Base-by-base conservation (phyloP, 35 echinoderm and acorn worm genomes). In the Apostichopus japonicus region DNA sequence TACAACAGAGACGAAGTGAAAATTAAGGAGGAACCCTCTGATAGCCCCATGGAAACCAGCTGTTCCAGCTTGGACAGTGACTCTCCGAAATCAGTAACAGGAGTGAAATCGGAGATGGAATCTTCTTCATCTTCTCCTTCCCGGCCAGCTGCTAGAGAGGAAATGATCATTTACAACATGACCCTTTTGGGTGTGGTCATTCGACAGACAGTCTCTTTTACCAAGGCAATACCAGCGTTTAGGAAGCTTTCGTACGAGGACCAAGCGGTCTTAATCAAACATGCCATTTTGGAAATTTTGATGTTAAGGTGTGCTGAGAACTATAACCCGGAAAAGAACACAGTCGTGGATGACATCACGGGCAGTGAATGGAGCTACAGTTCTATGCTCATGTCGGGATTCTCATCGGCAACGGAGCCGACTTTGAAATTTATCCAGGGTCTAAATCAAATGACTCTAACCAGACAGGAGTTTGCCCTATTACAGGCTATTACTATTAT, bases 141-240 rank as follows among this genome's bases (percentile, higher is more conserved):
- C 33, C 55, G 72, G 7, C 72, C 71, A 6, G 44, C 55, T n/a
- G 51, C 86, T 51, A 93, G 72, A 55, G 93, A 97, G 65, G 90
- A 97, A 87, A 94, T 97, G 91, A 91, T 97, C 77, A 95, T 99
- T 53, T 99, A 96, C 90, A 99, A 99, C 92, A 99, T 99, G 97
- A 96, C 95, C 53, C 65, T 96, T 17, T 86, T 99, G 93, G 97
- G 97, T 15, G 95, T 96, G 1, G 95, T 99, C 56, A 99, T 99
- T 78, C 72, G 97, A 78, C 97, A 99, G 78, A 99, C 97, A 93
- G 97, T 99, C 53, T 91, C 93, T 61, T 99, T 99, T 89, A 96
- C 97, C 51, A 99, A 99, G 80, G 93, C 95, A 86, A 95, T 99
- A 53, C 97, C 97, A 55, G 93, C 93, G 55, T 99, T 99, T 86